Evolutionary conservation across 2,888 invertebrate genomes (phyloP).

Genomic region (Cosmia pyralina): DNA sequence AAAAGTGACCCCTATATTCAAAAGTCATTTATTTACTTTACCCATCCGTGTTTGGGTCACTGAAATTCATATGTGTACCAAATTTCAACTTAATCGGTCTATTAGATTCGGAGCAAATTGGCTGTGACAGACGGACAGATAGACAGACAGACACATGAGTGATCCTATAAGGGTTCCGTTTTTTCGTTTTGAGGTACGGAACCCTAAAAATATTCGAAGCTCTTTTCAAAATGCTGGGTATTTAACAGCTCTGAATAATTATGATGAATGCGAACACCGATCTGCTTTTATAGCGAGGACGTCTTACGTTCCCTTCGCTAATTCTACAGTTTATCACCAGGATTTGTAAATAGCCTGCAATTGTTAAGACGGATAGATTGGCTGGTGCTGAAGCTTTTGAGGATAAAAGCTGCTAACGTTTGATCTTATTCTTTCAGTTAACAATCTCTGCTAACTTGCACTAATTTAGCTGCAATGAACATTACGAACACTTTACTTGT

Average conservation of each 20-base stretch:
- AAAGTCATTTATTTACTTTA: too few species aligned
- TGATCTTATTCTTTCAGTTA: not conserved
- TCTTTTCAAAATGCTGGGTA: constrained; percentile 16
- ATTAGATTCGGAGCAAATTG: too few species aligned
- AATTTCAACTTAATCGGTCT: too few species aligned
- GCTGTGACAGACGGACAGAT: too few species aligned
- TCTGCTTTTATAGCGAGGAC: constrained; percentile 22
- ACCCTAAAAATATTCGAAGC: constrained; percentile 11
- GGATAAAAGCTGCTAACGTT: not conserved
- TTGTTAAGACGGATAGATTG: constrained; percentile 7
- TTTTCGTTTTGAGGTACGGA: too few species aligned
- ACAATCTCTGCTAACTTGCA: too few species aligned
- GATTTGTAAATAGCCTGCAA: constrained; percentile 28
- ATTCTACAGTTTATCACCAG: constrained; percentile 39
- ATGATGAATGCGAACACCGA: constrained; percentile 46
- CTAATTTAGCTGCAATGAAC: not conserved
- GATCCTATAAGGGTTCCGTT: too few species aligned
- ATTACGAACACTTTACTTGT: not conserved
- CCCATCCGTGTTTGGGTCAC: too few species aligned
- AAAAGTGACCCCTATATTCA: too few species aligned
- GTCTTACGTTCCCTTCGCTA: constrained; percentile 21
- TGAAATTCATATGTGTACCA: too few species aligned
- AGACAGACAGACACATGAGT: too few species aligned
- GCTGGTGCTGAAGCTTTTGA: not conserved
- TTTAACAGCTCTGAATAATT: constrained; percentile 45